Evolutionary conservation across 2,113 vertebrate genomes (phyloP), one percentile per base, ranked within the genome.

Genomic region (Megaleporinus macrocephalus): DNA sequence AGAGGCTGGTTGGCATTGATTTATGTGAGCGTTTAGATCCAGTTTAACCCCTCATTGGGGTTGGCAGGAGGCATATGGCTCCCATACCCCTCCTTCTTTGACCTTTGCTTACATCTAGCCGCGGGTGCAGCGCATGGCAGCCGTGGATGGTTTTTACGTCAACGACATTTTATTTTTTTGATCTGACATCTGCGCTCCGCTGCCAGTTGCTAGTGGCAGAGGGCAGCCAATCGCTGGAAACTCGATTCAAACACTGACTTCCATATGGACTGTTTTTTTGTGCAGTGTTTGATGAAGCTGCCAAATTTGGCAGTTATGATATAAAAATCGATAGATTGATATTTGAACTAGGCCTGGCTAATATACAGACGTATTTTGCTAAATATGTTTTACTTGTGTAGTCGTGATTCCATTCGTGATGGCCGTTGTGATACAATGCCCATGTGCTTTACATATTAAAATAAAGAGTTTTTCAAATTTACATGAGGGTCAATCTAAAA

Each of bases 1-100:
- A 83, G 81, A 26, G 57, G 26, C 14, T 62, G n/a, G 41, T 72
- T 24, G 68, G 68, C 68, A 59, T 59, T 78, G 81, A 83, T 83
- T 69, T 78, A 83, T 78, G 75, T 55, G 81, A 14, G 75, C 59
- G 14, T 57, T 83, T 72, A 83, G 26, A 73, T 62, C 15, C 57
- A 30, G 75, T 78, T 70, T 83, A 83, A 78, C 81, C 81, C 65
- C 74, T 77, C 51, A 29, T 29, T 41, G 27, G 33, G 53, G 41
- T 47, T 16, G 33, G 47, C 26, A 47, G 44, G 33, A 62, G 27
- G 26, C 75, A 83, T 57, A 20, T 61, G 14, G 33, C 53, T 24
- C n/a, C 57, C 30, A 20, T 36, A 22, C 59, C 53, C 36, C 33
- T 24, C 55, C 55, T 63, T 9, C 15, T 20, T 47, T 62, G 29